Base-by-base conservation (phyloP, 2,888 invertebrate species). In the Coenonympha glycerion region DNA sequence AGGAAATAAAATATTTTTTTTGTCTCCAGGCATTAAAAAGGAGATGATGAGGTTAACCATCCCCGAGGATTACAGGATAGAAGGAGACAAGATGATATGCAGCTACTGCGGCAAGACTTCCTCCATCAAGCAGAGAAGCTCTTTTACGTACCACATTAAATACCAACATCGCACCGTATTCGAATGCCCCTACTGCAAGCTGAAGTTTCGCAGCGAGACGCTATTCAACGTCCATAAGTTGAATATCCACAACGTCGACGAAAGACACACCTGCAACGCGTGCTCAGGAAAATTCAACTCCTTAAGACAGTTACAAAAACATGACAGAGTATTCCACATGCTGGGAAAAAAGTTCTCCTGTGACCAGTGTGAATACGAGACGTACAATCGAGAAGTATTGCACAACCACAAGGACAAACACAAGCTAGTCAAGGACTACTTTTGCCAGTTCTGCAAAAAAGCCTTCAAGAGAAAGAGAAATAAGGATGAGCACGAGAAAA, bases 371-470 rank as follows among this genome's bases (percentile, higher is more conserved):
- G 80, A 82, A 0, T 84, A 73, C 42, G 81, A 79, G 22, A 69
- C 76, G 0, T 80, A 75, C 30, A 76, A 74, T 26, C 63, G 66
- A 22, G 69, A 68, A 21, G 61, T 67, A 16, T 54, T 83, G 62
- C 71, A 76, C 45, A 84, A 76, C 31, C 84, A 85, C n/a, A 79
- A 74, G 52, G 69, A 73, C 9, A 77, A 70, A 21, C 88, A 88
- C 41, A 81, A 73, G 45, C 75, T 78, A 0, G 76, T 73, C 0
- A 87, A 80, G 49, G 79, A 85, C 18, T 70, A 71, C 44, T 78
- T 83, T 9, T 88, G 88, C 50, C 66, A 63, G 47, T 82, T 72
- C 44, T 88, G 88, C 57, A 69, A 66, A 51, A n/a, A n/a, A n/a
- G n/a, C n/a, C n/a, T n/a, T n/a, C n/a, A n/a, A n/a, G n/a, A n/a